phyloP scores from a whole-genome alignment of 1,140 invertebrate genomes.

The Phymorhynchus buccinoides region DNA sequence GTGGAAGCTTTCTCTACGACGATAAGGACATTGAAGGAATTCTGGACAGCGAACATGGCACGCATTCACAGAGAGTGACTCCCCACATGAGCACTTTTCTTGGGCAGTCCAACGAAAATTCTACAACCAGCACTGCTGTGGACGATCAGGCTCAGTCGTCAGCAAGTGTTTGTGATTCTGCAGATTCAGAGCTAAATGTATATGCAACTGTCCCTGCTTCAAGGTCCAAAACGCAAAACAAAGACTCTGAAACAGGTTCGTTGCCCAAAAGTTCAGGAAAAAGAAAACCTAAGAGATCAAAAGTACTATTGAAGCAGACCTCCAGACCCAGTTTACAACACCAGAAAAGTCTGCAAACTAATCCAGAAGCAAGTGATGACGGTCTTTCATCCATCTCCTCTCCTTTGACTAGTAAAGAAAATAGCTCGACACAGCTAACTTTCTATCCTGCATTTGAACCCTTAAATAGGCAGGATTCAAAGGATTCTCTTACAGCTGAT shows the following conservation, averaged over 20 bases:
- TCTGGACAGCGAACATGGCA: slow-evolving; percentile 35
- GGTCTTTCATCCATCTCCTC: background rate
- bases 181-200: background rate
- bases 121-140: background rate
- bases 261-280: background rate
- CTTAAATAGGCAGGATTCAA: background rate
- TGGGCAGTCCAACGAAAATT: background rate
- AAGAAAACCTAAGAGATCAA: background rate
- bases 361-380: background rate
- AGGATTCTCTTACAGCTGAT: background rate
- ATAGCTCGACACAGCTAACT: background rate
- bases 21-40: slow-evolving; percentile 51
- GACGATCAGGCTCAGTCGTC: background rate
- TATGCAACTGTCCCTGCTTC: background rate
- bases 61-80: background rate
- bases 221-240: background rate
- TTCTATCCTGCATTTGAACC: background rate
- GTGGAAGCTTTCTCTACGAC: slow-evolving; percentile 43
- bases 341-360: background rate
- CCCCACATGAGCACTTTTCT: slow-evolving; percentile 1
- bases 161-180: background rate
- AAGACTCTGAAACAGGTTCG: background rate
- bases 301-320: background rate
- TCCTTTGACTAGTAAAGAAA: background rate
- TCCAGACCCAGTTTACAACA: slow-evolving; percentile 12